These are phyloP conservation scores for Monochamus alternatus DNA, from an alignment of 2,888 invertebrate species.

Conservation along the genomic window DNA sequence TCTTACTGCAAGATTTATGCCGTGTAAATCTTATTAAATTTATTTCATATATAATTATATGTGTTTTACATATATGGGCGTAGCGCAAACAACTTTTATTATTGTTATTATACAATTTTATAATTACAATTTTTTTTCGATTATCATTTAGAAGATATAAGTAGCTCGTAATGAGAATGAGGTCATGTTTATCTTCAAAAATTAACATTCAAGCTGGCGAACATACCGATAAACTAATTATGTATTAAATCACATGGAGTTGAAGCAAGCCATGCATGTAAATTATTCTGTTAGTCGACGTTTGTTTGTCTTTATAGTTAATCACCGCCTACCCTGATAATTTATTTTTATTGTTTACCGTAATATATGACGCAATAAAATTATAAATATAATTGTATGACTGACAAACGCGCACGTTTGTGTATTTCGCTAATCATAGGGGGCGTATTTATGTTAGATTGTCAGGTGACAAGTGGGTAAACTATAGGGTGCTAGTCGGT, in stretches of 20 bases:
- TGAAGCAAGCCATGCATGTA: constrained; percentile 12
- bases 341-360: constrained; percentile 12
- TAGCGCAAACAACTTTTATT: not conserved
- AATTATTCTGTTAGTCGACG: not conserved
- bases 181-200: constrained; percentile 5
- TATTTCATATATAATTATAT: not conserved
- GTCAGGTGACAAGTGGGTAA: not conserved
- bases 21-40: constrained; percentile 4
- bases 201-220: not conserved
- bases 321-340: constrained; percentile 2
- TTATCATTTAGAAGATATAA: not conserved
- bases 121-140: not conserved
- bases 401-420: not conserved
- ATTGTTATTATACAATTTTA: not conserved
- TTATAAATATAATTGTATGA: constrained; percentile 3
- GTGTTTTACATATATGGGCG: not conserved
- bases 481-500: not conserved
- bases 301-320: constrained; percentile 9
- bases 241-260: constrained; percentile 3
- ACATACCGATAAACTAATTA: constrained; percentile 4
- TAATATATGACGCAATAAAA: constrained; percentile 4
- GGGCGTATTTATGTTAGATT: not conserved
- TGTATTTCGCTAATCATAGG: constrained; percentile 6
- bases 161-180: not conserved
- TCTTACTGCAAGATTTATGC: constrained; percentile 31